Evolutionary conservation across 2,797 vertebrate species (phyloP), one percentile per base, ranked within the genome.

Genomic region (Anguilla obscura): DNA sequence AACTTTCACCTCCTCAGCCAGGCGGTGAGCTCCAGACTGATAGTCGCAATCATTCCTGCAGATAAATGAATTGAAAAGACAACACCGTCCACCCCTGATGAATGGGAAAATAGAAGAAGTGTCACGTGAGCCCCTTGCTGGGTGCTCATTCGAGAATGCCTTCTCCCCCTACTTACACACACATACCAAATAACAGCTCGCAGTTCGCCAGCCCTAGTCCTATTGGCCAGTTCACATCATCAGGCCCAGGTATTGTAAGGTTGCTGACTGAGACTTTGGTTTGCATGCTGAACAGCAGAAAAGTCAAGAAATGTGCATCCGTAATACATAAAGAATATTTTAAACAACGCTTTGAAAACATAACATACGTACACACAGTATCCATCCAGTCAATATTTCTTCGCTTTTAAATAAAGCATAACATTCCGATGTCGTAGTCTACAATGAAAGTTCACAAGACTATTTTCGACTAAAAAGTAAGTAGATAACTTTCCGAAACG

Each of bases 41-140:
- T 99, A 99, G 98, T 98, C 97, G 98, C 98, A 99, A 99, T 99
- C 98, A 99, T 99, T 99, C 98, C 98, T 99, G 98, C 98, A 99
- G 98, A 99, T 99, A 99, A 99, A 99, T 99, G 98, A 99, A 99
- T 99, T 99, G 98, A 98, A 99, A 99, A 97, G 98, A 99, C 97
- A 98, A 98, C 98, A 98, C 97, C 96, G 97, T 98, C 97, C 98
- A 66, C 96, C 98, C 98, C 97, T 97, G 98, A 98, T 99, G 98
- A 98, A 99, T 99, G 98, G 97, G 96, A 96, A 66, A 97, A 96
- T 96, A 97, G 96, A 96, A 97, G 97, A 92, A 97, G 94, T 85
- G 96, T 96, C 97, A 98, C 94, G 97, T 98, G 97, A 93, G 80
- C 88, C 85, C 87, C 86, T 91, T 92, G 95, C 93, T 90, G 92